A percentile compares a stretch with the other conserved stretches of the same genome.
These are phyloP conservation scores for Anas platyrhynchos DNA, from an alignment of 2,113 vertebrate species.

Conservation along the genomic window DNA sequence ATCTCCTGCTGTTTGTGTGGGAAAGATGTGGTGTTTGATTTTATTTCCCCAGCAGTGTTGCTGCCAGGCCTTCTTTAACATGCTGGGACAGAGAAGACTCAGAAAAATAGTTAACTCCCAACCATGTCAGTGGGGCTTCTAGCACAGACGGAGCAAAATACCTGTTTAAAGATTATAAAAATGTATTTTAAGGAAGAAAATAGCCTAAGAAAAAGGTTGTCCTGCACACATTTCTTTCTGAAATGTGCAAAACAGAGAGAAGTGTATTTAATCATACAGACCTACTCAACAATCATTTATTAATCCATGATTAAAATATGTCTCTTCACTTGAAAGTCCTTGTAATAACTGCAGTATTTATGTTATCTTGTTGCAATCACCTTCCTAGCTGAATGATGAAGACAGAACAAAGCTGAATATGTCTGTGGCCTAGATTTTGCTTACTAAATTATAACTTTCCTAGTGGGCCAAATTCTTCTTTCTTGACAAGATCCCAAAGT, in stretches of 20 bases:
- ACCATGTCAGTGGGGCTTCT: neutral
- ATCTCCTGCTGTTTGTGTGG: rapidly evolving
- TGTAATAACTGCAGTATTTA: neutral
- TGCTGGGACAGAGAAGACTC: neutral
- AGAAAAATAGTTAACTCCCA: neutral
- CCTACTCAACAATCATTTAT: neutral
- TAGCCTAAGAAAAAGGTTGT: neutral
- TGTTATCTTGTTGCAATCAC: neutral
- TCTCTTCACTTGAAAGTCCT: neutral
- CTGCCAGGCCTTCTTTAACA: neutral
- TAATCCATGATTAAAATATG: neutral
- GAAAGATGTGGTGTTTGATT: neutral
- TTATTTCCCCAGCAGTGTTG: neutral
- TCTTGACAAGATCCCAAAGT: neutral
- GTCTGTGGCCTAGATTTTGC: neutral
- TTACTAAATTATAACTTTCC: neutral
- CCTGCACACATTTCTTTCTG: neutral
- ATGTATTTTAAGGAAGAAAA: neutral
- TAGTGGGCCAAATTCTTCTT: neutral
- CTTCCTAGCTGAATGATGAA: neutral
- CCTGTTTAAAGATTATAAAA: neutral
- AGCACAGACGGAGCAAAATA: neutral
- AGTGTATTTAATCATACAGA: neutral
- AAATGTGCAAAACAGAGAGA: neutral
- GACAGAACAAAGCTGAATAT: neutral